Evolutionary conservation across 2,888 invertebrate species (phyloP).

Genomic region (Caprella mutica): DNA sequence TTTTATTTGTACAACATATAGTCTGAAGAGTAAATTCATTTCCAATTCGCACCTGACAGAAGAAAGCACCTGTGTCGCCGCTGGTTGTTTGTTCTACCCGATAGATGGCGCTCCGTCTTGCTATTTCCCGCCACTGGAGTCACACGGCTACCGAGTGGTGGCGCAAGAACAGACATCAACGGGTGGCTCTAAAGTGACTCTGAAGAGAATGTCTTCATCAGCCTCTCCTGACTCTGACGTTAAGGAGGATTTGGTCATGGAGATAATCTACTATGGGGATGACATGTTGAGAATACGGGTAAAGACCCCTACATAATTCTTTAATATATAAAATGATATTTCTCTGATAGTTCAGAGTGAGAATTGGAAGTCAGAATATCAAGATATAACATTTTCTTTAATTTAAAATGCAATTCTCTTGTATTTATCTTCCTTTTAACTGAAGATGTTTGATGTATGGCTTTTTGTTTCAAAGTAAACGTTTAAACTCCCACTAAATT

Average conservation of each 20-base stretch:
- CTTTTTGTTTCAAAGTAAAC: too few relatives aligned
- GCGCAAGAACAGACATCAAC: background rate
- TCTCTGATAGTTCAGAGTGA: background rate
- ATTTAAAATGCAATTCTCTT: too few relatives aligned
- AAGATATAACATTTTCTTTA: too few relatives aligned
- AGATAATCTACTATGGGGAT: conserved; percentile 11
- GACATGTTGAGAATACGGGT: conserved; percentile 7
- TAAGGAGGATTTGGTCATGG: conserved; percentile 8
- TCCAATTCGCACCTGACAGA: too few relatives aligned
- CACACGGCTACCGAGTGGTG: conserved; percentile 13
- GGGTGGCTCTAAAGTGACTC: background rate
- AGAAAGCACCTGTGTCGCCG: conserved; percentile 1
- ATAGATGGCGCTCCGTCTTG: conserved; percentile 10
- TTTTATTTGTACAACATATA: too few relatives aligned
- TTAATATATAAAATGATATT: background rate
- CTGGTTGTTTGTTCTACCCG: conserved; percentile 13
- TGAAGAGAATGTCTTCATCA: conserved; percentile 8
- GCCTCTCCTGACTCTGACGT: conserved; percentile 1
- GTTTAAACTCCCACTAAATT: too few relatives aligned
- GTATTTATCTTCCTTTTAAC: too few relatives aligned
- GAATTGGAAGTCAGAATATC: too few relatives aligned
- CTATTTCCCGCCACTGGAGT: conserved; percentile 14
- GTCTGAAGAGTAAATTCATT: too few relatives aligned
- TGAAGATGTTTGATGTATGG: too few relatives aligned
- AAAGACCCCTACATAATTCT: too few relatives aligned